Evolutionary conservation across 2,888 invertebrate genomes (phyloP).

Genomic region (Catocala sponsa): DNA sequence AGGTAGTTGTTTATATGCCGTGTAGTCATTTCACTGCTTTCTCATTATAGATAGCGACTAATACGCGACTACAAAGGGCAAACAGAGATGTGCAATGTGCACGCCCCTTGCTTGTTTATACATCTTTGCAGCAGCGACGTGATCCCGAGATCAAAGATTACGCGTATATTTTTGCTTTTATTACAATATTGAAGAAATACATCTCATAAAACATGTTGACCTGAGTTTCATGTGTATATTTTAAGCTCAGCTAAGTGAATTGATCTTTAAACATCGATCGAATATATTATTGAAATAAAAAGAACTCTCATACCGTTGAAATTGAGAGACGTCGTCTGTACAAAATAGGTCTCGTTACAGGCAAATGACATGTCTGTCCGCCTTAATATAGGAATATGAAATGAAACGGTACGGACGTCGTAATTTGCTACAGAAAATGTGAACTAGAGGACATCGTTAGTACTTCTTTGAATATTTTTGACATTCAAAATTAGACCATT

Average conservation of each 20-base stretch:
- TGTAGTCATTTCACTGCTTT: conserved; percentile 26
- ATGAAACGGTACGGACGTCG: conserved; percentile 20
- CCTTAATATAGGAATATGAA: conserved; percentile 32
- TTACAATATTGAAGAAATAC: conserved; percentile 74
- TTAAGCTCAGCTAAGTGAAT: conserved; percentile 45
- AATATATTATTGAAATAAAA: conserved; percentile 22
- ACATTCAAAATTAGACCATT: background rate
- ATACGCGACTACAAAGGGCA: conserved; percentile 38
- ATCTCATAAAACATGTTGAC: conserved; percentile 54
- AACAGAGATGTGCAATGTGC: conserved; percentile 28
- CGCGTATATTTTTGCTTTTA: conserved; percentile 59
- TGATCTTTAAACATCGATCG: conserved; percentile 4
- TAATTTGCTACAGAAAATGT: conserved; percentile 17
- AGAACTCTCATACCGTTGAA: conserved; percentile 23
- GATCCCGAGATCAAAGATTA: conserved; percentile 72
- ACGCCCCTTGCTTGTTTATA: conserved; percentile 57
- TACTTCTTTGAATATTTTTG: conserved; percentile 1
- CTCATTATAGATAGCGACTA: conserved; percentile 33
- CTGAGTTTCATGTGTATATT: conserved; percentile 46
- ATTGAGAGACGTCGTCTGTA: conserved; percentile 13
- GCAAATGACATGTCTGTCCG: conserved; percentile 18
- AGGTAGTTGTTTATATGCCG: background rate
- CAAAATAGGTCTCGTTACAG: conserved; percentile 43
- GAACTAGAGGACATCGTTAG: conserved; percentile 7
- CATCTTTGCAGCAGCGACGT: conserved; percentile 44